Evolutionary conservation across 2,888 invertebrate species (phyloP).

Genomic region (Lysandra bellargus): DNA sequence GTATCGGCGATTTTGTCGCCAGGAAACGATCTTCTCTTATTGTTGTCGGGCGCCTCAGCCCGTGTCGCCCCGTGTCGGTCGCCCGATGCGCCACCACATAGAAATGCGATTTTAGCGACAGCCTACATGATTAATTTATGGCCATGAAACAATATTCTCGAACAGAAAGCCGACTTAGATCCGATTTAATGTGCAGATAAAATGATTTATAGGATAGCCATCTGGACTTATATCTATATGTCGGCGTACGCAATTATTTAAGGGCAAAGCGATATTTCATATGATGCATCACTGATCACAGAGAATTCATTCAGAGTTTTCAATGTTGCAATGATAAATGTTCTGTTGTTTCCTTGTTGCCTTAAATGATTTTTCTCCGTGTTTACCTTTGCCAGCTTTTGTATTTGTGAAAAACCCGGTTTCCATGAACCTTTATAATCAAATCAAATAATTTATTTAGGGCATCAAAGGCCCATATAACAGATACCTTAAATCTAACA

Average conservation of each 20-base stretch:
- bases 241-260: constrained; percentile 39
- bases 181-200: constrained; percentile 72
- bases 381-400: background rate
- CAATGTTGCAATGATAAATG: constrained; percentile 13
- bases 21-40: constrained; percentile 72
- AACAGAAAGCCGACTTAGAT: constrained; percentile 61
- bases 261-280: constrained; percentile 21
- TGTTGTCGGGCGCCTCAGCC: constrained; percentile 59
- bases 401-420: background rate
- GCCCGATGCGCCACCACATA: constrained; percentile 60
- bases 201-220: constrained; percentile 68
- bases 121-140: constrained; percentile 80
- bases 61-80: constrained; percentile 60
- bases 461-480: too few relatives aligned
- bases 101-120: constrained; percentile 77
- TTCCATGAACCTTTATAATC: background rate
- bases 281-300: constrained; percentile 20
- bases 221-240: constrained; percentile 46
- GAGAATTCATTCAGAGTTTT: constrained; percentile 11
- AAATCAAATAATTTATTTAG: too few relatives aligned
- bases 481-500: too few relatives aligned
- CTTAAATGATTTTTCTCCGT: background rate
- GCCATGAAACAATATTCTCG: constrained; percentile 67
- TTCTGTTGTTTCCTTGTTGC: background rate
- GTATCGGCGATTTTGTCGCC: constrained; percentile 75